These are phyloP conservation scores for Agapornis roseicollis DNA, from an alignment of 2,113 vertebrate species.

Conservation along the genomic window DNA sequence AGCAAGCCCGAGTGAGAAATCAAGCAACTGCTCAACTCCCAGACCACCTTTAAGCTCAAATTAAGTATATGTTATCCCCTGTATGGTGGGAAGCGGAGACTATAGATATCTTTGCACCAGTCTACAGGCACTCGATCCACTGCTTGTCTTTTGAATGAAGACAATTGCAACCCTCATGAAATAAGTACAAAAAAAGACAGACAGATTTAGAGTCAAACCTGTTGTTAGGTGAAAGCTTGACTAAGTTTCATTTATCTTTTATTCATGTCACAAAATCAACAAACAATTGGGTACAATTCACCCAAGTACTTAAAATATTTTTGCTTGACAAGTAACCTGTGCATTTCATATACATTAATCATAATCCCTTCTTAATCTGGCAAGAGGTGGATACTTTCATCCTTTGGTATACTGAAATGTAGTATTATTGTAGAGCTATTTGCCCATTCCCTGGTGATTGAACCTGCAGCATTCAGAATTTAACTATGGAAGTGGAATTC, in stretches of 20 bases:
- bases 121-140: background rate
- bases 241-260: background rate
- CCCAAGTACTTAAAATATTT: conserved; percentile 42
- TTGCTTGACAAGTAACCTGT: background rate
- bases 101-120: background rate
- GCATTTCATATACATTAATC: conserved; percentile 31
- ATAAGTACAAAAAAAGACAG: background rate
- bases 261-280: background rate
- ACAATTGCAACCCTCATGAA: background rate
- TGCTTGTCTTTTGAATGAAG: background rate
- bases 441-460: conserved; percentile 1
- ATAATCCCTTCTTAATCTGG: conserved; percentile 36
- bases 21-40: background rate
- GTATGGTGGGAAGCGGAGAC: background rate
- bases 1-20: background rate
- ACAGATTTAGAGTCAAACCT: background rate
- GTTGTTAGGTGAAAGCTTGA: background rate
- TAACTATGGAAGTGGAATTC: too few relatives aligned
- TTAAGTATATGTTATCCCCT: background rate
- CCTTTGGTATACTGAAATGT: background rate
- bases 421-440: conserved; percentile 25
- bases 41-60: background rate
- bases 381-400: conserved; percentile 20
- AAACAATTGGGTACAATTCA: background rate
- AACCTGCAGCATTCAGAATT: too few relatives aligned